phyloP scores from a whole-genome alignment of 2,888 invertebrate genomes.

The Bombylius discolor region DNA sequence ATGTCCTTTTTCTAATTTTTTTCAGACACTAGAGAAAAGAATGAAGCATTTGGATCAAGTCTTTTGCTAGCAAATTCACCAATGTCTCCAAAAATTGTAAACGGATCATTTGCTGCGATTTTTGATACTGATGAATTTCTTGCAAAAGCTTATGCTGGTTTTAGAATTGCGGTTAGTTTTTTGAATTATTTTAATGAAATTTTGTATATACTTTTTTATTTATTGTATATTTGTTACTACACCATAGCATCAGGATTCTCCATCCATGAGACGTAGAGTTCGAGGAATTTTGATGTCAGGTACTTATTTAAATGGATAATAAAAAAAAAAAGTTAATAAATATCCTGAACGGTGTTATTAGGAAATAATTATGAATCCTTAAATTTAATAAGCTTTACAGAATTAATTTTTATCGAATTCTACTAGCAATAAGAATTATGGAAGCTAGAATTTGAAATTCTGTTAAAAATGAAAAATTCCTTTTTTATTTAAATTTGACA shows the following conservation, averaged over 20 bases:
- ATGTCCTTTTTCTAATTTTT: background rate
- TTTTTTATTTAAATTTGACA: no score
- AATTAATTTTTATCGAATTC: no score
- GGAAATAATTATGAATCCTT: no score
- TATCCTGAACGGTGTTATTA: no score
- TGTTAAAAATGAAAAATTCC: no score
- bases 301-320: background rate
- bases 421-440: no score
- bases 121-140: conserved; percentile 50
- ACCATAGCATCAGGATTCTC: conserved; percentile 34
- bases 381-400: no score
- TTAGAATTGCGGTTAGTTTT: conserved; percentile 31
- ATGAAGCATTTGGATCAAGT: conserved; percentile 85
- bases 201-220: background rate
- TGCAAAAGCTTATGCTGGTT: conserved; percentile 35
- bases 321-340: no score
- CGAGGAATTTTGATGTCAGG: conserved; percentile 80
- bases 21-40: conserved; percentile 66
- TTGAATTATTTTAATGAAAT: background rate
- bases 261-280: conserved; percentile 73
- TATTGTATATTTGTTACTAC: background rate
- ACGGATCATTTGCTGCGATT: conserved; percentile 84
- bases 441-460: no score
- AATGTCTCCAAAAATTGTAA: conserved; percentile 92
- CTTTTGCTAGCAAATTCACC: conserved; percentile 87